Base-by-base conservation (phyloP, 2,888 invertebrate genomes). In the Cepaea hortensis region DNA sequence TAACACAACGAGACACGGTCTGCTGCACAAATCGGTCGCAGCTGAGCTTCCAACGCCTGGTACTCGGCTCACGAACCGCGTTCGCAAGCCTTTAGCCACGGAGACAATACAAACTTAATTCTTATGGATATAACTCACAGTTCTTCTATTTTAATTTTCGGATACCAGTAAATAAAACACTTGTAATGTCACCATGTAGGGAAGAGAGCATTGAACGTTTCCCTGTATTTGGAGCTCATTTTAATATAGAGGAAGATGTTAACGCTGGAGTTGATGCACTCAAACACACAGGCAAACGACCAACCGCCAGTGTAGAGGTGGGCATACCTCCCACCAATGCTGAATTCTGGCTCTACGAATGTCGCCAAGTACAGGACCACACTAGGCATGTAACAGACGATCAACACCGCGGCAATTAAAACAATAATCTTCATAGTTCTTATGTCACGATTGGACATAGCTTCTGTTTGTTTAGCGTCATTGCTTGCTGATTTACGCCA, bases 181-280 rank as follows among this genome's bases (percentile, higher is more conserved):
- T 35, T 35, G 35, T 0, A 35, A 35, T 35, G 35, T 35, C 35
- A 35, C 35, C 35, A 35, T 35, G 35, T 35, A 35, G 35, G 35
- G 35, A 35, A 35, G 35, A 35, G 35, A 35, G 20, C 23, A n/a
- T 13, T 72, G 23, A 81, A 81, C 0, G 82, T 72, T 73, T 82
- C 15, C 6, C 72, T 48, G 23, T 72, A 82, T 18, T 73, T 82
- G n/a, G 82, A 48, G 55, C 82, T 82, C 82, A 82, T 82, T 7
- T 6, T 50, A 18, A 82, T 13, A n/a, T 82, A 82, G 15, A 82
- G n/a, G 23, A 70, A 82, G 11, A 82, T 82, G 73, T 82, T 82
- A 23, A 72, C 72, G 13, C 72, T 72, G 6, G 82, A 50, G 35
- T 82, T 82, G 0, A 82, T 55, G 20, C 4, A 55, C n/a, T 82